These are phyloP conservation scores for Psittacara wagleri DNA, from an alignment of 2,113 vertebrate genomes.

Conservation along the genomic window DNA sequence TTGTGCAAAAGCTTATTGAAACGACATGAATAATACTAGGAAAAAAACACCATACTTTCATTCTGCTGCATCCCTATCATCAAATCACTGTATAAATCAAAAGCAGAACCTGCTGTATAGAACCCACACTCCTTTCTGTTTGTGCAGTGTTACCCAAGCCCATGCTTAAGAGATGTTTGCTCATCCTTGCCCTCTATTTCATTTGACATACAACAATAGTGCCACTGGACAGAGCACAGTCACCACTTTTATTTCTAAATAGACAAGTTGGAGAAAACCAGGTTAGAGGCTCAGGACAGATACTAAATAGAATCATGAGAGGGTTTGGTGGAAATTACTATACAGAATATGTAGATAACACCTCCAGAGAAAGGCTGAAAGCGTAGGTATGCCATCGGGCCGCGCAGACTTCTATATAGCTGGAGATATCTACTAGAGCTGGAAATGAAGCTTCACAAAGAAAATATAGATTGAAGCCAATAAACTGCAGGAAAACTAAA, in stretches of 20 bases:
- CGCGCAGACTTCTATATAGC: not conserved
- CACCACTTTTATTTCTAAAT: constrained; percentile 16
- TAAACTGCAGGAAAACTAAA: constrained; percentile 48
- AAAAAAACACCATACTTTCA: not conserved
- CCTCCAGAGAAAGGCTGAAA: not conserved
- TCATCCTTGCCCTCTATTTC: not conserved
- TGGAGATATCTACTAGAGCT: not conserved
- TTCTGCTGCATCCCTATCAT: not conserved
- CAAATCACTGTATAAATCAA: not conserved
- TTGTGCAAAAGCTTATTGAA: not conserved
- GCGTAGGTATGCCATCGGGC: not conserved
- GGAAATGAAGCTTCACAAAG: constrained; percentile 14
- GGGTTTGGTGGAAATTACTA: not conserved
- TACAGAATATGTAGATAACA: constrained; percentile 3
- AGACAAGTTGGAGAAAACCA: constrained; percentile 27
- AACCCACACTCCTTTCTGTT: not conserved
- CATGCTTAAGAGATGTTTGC: not conserved
- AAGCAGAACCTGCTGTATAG: not conserved
- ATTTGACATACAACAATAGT: not conserved
- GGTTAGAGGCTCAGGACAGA: not conserved
- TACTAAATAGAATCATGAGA: constrained; percentile 29
- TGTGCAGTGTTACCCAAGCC: not conserved
- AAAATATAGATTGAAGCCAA: constrained; percentile 5
- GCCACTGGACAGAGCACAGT: not conserved
- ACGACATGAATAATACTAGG: not conserved